These are phyloP conservation scores for Pogona vitticeps DNA, from an alignment of 2,113 vertebrate genomes.

Conservation along the genomic window DNA sequence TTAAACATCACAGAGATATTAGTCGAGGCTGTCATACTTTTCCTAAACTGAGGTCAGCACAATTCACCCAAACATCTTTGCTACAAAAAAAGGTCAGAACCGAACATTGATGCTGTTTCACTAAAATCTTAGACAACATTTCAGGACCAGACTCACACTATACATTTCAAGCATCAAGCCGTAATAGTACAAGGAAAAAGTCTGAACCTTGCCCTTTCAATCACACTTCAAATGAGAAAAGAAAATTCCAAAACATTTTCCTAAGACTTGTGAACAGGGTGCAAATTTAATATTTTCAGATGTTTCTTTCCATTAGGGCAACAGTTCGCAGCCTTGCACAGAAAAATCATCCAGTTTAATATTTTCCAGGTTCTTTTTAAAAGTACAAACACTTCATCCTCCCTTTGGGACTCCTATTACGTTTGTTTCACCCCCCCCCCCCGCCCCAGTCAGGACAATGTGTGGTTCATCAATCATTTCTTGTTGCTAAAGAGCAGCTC, in stretches of 20 bases:
- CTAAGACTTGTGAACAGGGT: constrained; percentile 48
- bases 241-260: constrained; percentile 38
- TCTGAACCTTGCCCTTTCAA: constrained; percentile 7
- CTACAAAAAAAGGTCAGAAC: constrained; percentile 43
- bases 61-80: constrained; percentile 36
- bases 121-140: constrained; percentile 28
- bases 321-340: constrained; percentile 34
- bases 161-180: constrained; percentile 41
- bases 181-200: constrained; percentile 2
- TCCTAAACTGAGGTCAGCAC: background rate
- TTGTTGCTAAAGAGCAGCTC: constrained; percentile 49
- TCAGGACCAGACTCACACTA: constrained; percentile 58
- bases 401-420: background rate
- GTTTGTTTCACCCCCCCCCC: background rate
- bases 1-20: constrained; percentile 44
- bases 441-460: background rate
- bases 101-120: background rate
- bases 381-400: background rate
- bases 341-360: constrained; percentile 42
- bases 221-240: constrained; percentile 52
- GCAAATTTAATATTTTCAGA: constrained; percentile 3
- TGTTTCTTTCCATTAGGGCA: constrained; percentile 42
- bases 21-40: constrained; percentile 37
- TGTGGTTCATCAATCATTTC: constrained; percentile 2
- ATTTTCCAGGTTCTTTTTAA: constrained; percentile 46